Base-by-base conservation (phyloP, 2,113 vertebrate genomes). In the Aptenodytes forsteri region DNA sequence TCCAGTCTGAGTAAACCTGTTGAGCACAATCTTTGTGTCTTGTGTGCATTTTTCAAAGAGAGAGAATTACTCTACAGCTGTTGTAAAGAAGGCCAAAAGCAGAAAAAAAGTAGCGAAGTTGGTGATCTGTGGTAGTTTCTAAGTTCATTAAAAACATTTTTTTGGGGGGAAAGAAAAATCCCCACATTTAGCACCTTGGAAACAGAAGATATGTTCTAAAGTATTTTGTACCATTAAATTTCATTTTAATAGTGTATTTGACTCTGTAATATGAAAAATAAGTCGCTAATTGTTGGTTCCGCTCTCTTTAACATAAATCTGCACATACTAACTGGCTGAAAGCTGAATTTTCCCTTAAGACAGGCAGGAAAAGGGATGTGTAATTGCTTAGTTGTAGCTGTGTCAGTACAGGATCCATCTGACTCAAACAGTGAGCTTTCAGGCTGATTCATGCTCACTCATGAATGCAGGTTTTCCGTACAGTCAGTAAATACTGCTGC, bases 1-100 rank as follows among this genome's bases (percentile, higher is more conserved):
- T 97, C 90, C 96, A 90, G 95, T 98, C 95, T 96, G 96, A 98
- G 98, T 98, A 98, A 98, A 98, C 92, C 91, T 97, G 91, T 98
- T 98, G 94, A 98, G 97, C 97, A 96, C 96, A 98, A 95, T 89
- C 92, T 93, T 87, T 96, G 96, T 97, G 97, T 98, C 97, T 93
- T 83, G 96, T 87, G 97, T 98, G 97, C 83, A 64, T 98, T 98
- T 96, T 96, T 97, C 92, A 89, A 81, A 90, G 70, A 80, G 66
- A 88, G 77, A 84, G 34, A 88, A 86, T 73, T 85, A 73, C 55
- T 93, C 83, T 87, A 55, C 82, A 85, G 77, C 69, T 84, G 21
- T 47, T 91, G 65, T 29, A 87, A 83, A 94, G 91, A 72, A 83
- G 52, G 82, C 47, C 81, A 93, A 72, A 87, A 88, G 44, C 75